Evolutionary conservation across 2,113 vertebrate genomes (phyloP).

Genomic region (Anhinga anhinga): DNA sequence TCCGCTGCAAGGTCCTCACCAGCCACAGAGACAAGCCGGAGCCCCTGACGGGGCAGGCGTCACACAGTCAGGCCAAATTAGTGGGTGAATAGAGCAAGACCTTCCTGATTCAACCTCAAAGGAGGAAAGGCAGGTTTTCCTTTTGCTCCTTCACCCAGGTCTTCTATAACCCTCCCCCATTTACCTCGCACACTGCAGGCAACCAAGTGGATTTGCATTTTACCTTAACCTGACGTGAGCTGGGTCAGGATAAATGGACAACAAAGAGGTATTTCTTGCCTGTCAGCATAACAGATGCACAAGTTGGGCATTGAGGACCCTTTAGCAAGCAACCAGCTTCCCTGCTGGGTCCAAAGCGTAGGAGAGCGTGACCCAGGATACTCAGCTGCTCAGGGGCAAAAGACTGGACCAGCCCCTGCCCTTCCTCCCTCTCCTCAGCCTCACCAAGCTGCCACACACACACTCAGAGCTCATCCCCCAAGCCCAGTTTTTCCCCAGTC

Average conservation of each 20-base stretch:
- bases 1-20: rapidly evolving
- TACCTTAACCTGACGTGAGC: not conserved
- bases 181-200: not conserved
- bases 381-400: not conserved
- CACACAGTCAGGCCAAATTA: not conserved
- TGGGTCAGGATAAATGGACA: not conserved
- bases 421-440: not conserved
- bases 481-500: not conserved
- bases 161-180: not conserved
- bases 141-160: not conserved
- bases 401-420: not conserved
- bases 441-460: not conserved
- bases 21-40: not conserved
- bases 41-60: not conserved
- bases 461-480: not conserved
- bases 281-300: not conserved
- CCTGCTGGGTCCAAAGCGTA: not conserved
- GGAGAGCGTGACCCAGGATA: not conserved
- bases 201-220: not conserved
- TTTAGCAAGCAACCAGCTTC: not conserved
- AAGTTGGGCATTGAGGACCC: not conserved
- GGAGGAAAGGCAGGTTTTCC: not conserved
- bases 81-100: not conserved
- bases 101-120: not conserved
- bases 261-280: not conserved